These are phyloP conservation scores for Bolinopsis microptera DNA, from an alignment of 37 sponge, comb jelly and placozoan genomes.

Conservation along the genomic window DNA sequence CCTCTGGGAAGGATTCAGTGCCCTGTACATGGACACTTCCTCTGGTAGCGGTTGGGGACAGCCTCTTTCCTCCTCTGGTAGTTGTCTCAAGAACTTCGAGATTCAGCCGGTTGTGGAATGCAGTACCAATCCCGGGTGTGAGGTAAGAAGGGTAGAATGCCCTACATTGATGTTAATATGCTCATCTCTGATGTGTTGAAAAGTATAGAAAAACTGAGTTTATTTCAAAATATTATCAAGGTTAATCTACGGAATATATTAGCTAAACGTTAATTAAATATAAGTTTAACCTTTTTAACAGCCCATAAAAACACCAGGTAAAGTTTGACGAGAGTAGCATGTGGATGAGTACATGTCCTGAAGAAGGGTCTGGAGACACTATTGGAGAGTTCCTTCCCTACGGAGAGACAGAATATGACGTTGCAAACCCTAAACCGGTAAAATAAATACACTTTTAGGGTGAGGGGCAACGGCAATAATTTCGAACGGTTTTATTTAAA, in stretches of 20 bases:
- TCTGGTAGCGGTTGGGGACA: not conserved
- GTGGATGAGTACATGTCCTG: conserved; percentile 8
- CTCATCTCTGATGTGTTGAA: no score
- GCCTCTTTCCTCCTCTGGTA: not conserved
- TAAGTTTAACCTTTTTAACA: no score
- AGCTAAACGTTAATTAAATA: no score
- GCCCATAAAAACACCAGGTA: no score
- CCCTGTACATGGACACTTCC: not conserved
- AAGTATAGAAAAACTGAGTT: no score
- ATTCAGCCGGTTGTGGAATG: not conserved
- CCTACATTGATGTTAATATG: no score
- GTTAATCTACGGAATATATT: no score
- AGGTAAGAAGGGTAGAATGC: not conserved
- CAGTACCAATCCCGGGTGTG: not conserved
- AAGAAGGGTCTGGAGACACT: not conserved
- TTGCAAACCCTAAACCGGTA: not conserved
- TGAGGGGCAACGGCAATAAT: no score
- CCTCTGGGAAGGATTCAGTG: not conserved
- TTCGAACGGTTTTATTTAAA: no score
- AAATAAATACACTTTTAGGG: no score
- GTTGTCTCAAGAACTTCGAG: not conserved
- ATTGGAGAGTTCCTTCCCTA: conserved; percentile 4
- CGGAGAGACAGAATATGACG: not conserved
- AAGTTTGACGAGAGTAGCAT: not conserved
- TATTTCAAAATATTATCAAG: no score